Base-by-base conservation (phyloP, 2,888 invertebrate genomes). In the Ormyrus labotus region DNA sequence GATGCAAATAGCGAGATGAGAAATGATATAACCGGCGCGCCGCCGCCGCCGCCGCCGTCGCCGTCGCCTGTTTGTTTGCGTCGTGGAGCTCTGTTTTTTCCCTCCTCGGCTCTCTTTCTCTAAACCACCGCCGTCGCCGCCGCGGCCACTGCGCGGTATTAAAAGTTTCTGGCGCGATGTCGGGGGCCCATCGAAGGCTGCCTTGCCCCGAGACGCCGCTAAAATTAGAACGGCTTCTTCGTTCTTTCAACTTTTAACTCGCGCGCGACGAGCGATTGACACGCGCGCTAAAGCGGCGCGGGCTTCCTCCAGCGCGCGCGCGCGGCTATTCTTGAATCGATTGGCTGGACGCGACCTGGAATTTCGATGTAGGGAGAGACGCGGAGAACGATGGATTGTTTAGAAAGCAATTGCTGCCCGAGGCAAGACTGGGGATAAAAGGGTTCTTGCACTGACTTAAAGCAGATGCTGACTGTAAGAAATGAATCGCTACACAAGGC, bases 191-290 rank as follows among this genome's bases (percentile, higher is more conserved):
- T 74, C 73, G 73, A 71, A 74, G 78, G 77, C 72, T 77, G 55
- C 58, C 58, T 4, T 34, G 57, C 55, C 55, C 77, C 53, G 6
- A 51, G 63, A 68, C 72, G 48, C 19, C 1, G 68, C 81, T 82
- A 82, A 76, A 80, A 64, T 80, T 82, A 82, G 81, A 77, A 51
- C 64, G 70, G 47, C 34, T 5, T 5, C 65, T 50, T 45, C 57
- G 65, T 79, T 70, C 81, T 82, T 73, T 78, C 55, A 68, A 78
- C 73, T 78, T 78, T 78, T 78, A 45, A 10, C 72, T 57, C 9
- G 68, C 45, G 34, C 34, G 34, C 34, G 34, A 34, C 34, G 4
- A 34, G 34, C 34, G 34, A 34, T 34, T 34, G 34, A 34, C 34
- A 34, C 34, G 34, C 34, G 34, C 19, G 1, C 19, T 19, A 19